Evolutionary conservation across 2,797 vertebrate species (phyloP), one percentile per base, ranked within the genome.

Genomic region (Sebastes glaucus): DNA sequence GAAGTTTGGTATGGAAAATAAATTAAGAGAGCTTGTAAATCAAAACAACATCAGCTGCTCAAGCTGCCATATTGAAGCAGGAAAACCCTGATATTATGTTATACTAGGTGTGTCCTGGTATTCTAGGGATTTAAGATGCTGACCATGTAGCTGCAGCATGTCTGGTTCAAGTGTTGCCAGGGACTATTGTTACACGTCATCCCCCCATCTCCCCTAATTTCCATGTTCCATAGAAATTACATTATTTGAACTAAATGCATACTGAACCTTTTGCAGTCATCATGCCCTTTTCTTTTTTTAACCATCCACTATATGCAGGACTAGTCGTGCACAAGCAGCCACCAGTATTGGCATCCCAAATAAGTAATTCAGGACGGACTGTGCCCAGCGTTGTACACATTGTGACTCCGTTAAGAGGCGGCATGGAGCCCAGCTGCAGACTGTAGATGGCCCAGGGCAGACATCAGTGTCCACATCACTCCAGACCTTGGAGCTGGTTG

Each of bases 401-500:
- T 78, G 57, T 82, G 70, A 78, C 64, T 83, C 64, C 20, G 69
- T 77, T 55, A 74, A 28, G 71, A 66, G 28, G 56, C 6, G 25
- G 56, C 69, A 70, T 80, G 84, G 81, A 71, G 74, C 61, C 72
- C 64, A 64, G 84, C 86, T 88, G 87, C 68, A 83, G 87, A 87
- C 85, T 82, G 77, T 72, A 52, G 79, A 87, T 80, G 85, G 87
- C 86, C 90, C 46, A 81, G 88, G 89, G 88, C 88, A 65, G 85
- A 92, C 83, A 85, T 92, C 90, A 87, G 82, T 89, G 89, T 90
- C 88, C 88, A 86, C 83, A 90, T 88, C 81, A 78, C 83, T 89
- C 81, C 84, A 90, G 86, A 86, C 90, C 91, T 87, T 63, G 83
- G 82, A 92, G 91, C 89, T 81, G 84, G 88, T 90, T 88, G 93